Percentiles rank a stretch among this genome's conserved stretches.
Evolutionary conservation across 2,888 invertebrate species (phyloP).

Genomic region (Megaustenia siamemsis): DNA sequence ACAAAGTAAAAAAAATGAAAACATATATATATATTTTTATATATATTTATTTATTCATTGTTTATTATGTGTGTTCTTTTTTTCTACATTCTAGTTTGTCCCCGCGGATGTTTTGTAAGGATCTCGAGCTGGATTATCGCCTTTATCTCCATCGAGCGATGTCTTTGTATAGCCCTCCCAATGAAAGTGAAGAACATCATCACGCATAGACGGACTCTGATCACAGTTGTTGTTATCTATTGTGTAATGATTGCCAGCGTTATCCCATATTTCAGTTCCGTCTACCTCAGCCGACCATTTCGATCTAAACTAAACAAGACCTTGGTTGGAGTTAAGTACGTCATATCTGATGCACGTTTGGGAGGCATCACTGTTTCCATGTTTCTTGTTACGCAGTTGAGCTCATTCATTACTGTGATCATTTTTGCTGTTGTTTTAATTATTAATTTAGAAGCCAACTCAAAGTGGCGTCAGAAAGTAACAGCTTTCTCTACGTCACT

Average conservation of each 20-base stretch:
- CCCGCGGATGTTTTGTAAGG: no score
- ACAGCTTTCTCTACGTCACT: not conserved
- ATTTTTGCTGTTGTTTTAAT: slow-evolving; percentile 19
- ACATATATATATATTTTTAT: no score
- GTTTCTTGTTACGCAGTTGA: slow-evolving; percentile 12
- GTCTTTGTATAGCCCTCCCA: slow-evolving; percentile 36
- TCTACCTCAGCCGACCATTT: not conserved
- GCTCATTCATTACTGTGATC: slow-evolving; percentile 28
- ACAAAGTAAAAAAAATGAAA: no score
- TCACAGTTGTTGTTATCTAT: slow-evolving; percentile 22
- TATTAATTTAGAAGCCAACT: not conserved
- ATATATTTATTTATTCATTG: no score
- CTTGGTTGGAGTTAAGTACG: slow-evolving; percentile 19
- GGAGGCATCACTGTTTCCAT: slow-evolving; percentile 14
- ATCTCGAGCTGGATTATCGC: slow-evolving; percentile 42
- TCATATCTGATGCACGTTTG: slow-evolving; percentile 4
- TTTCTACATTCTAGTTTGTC: no score
- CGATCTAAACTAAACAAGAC: slow-evolving; percentile 16
- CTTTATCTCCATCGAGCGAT: slow-evolving; percentile 41
- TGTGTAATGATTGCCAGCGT: slow-evolving; percentile 30
- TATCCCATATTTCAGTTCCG: slow-evolving; percentile 7
- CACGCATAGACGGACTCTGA: slow-evolving; percentile 28
- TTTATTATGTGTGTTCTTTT: no score
- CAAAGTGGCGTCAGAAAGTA: slow-evolving; percentile 38
- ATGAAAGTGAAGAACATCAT: slow-evolving; percentile 39